Conservation (phyloP, 2,113 vertebrate species). For the Apaloderma vittatum region DNA sequence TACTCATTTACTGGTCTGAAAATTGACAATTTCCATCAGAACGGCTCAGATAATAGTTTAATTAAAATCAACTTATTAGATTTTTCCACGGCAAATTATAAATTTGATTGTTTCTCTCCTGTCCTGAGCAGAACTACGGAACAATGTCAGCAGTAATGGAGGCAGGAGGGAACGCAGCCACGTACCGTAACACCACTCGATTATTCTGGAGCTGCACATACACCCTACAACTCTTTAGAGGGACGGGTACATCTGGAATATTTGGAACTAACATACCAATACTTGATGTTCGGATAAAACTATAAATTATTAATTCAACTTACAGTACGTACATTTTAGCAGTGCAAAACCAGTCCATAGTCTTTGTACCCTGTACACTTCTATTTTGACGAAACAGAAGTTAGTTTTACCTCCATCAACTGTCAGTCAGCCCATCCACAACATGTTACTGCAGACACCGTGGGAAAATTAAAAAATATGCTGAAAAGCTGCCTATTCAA, state of each 20-base stretch:
- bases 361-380: not conserved
- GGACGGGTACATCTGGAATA: not conserved
- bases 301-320: not conserved
- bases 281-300: not conserved
- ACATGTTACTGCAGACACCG: not conserved
- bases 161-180: not conserved
- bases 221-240: not conserved
- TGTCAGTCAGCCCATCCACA: not conserved
- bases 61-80: constrained; percentile 33
- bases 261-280: no score
- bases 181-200: not conserved
- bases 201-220: not conserved
- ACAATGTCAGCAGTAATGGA: not conserved
- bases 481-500: not conserved
- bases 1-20: not conserved
- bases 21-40: not conserved
- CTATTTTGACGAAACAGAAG: not conserved
- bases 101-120: not conserved
- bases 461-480: not conserved
- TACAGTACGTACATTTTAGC: not conserved
- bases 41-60: not conserved
- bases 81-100: not conserved
- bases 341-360: not conserved
- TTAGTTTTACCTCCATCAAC: not conserved
- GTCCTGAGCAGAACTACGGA: not conserved